A percentile compares a stretch with the other conserved stretches of the same genome.
These are phyloP conservation scores for Diabrotica balteata DNA, from an alignment of 2,888 invertebrate species.

Conservation along the genomic window DNA sequence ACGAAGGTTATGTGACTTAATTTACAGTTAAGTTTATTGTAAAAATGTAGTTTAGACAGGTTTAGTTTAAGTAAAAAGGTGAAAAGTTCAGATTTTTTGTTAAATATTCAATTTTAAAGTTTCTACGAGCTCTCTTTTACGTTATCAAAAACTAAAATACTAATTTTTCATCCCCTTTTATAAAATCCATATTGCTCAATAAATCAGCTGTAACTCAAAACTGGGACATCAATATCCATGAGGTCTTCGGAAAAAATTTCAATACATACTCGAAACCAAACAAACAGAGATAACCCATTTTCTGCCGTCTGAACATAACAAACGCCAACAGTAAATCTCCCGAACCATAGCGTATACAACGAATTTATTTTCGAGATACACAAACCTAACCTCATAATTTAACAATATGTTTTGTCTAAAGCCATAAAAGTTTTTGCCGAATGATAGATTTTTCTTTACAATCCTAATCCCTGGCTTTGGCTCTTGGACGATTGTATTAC, in stretches of 20 bases:
- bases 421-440: constrained; percentile 35
- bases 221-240: constrained; percentile 25
- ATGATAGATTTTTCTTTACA: constrained; percentile 35
- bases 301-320: constrained; percentile 29
- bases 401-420: constrained; percentile 33
- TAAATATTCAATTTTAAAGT: too few species aligned
- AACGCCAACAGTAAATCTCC: constrained; percentile 24
- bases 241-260: constrained; percentile 22
- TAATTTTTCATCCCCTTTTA: too few species aligned
- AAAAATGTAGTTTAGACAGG: too few species aligned
- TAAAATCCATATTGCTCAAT: not conserved
- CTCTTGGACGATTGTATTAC: constrained; percentile 4
- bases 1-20: too few species aligned
- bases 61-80: too few species aligned
- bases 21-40: too few species aligned
- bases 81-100: too few species aligned
- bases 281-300: constrained; percentile 28
- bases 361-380: constrained; percentile 32
- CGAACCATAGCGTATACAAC: constrained; percentile 20
- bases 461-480: constrained; percentile 27
- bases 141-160: too few species aligned
- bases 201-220: constrained; percentile 20
- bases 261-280: constrained; percentile 23
- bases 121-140: too few species aligned
- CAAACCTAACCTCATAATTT: constrained; percentile 30